A percentile compares a stretch with the other conserved stretches of the same genome.
These are phyloP conservation scores for Ylistrum balloti DNA, from an alignment of 1,140 invertebrate species.

Conservation along the genomic window DNA sequence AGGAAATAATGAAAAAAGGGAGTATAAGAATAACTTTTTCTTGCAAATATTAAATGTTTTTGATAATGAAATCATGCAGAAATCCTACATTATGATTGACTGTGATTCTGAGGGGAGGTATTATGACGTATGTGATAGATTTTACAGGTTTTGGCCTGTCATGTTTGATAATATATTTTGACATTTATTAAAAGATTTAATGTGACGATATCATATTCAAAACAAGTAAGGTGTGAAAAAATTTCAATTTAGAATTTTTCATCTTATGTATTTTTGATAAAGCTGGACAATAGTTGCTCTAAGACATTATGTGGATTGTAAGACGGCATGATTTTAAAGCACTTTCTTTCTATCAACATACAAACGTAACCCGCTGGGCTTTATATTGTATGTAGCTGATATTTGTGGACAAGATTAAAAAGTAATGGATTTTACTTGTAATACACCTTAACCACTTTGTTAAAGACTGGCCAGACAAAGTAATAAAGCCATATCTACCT, in stretches of 20 bases:
- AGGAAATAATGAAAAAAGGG: background rate
- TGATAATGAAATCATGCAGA: background rate
- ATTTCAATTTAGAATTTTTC: conserved; percentile 6
- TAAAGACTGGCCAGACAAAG: background rate
- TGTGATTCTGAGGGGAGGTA: background rate
- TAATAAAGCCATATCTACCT: background rate
- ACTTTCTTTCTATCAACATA: background rate
- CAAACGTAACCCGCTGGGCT: conserved; percentile 30
- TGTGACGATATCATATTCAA: conserved; percentile 5
- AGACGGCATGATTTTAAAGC: background rate
- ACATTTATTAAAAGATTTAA: background rate
- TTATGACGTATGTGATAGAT: background rate
- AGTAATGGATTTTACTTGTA: conserved; percentile 34
- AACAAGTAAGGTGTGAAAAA: conserved; percentile 22
- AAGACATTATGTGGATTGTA: background rate
- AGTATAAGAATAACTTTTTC: background rate
- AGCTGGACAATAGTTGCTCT: conserved; percentile 11
- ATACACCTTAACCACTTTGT: background rate
- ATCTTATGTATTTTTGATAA: conserved; percentile 29
- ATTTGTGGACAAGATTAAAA: conserved; percentile 12
- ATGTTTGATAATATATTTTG: conserved; percentile 1
- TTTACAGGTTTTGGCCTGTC: background rate
- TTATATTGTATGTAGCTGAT: background rate
- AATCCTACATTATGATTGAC: background rate
- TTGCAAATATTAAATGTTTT: background rate